A percentile compares a stretch with the other conserved stretches of the same genome.
phyloP scores from a whole-genome alignment of 2,797 vertebrate species.

The Clarias fuscus region DNA sequence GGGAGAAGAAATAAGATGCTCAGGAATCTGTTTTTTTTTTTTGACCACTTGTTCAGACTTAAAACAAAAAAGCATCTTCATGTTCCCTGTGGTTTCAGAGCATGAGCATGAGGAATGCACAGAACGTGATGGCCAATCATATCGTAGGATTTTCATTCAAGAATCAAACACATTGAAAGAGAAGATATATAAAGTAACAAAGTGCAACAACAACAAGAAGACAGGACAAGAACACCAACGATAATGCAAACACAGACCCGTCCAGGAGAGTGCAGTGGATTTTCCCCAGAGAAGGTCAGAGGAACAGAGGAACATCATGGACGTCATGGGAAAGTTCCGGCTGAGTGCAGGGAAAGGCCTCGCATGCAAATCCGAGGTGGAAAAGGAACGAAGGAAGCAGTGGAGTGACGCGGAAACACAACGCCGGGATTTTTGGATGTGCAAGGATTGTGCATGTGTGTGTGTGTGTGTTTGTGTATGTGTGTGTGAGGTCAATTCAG shows the following conservation, averaged over 20 bases:
- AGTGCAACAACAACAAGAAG: background rate
- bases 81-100: background rate
- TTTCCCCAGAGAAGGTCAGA: background rate
- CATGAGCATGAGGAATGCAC: conserved; percentile 12
- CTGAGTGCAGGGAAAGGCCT: background rate
- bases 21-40: background rate
- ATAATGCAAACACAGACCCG: no score
- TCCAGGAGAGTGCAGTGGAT: background rate
- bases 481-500: background rate
- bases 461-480: background rate
- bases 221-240: background rate
- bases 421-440: background rate
- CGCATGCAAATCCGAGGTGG: background rate
- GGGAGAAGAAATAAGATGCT: background rate
- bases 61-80: background rate
- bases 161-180: background rate
- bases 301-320: background rate
- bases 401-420: background rate
- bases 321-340: conserved; percentile 7
- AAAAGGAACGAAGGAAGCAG: background rate
- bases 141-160: background rate
- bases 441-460: background rate
- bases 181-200: background rate
- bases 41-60: background rate
- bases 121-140: background rate